These are phyloP conservation scores for Pseudobourletiella spinata DNA, from an alignment of 1,140 invertebrate genomes.

Conservation along the genomic window DNA sequence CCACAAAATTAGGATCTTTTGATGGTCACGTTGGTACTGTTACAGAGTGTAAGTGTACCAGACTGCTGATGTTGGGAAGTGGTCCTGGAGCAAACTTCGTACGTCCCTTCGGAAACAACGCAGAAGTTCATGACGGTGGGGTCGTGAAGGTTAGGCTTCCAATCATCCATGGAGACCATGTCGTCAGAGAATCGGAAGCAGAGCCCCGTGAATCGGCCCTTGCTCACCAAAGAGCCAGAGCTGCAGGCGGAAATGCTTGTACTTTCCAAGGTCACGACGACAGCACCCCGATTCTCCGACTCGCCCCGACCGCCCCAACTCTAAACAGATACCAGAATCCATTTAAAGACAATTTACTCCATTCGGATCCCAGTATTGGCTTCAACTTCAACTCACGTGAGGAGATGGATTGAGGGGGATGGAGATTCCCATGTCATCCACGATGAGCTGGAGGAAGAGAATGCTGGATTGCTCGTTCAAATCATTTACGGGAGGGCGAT, in stretches of 20 bases:
- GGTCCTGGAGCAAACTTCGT: slow-evolving; percentile 50
- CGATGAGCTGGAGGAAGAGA: slow-evolving; percentile 85
- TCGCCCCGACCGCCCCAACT: slow-evolving; percentile 44
- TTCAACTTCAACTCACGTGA: slow-evolving; percentile 42
- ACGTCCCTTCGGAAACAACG: slow-evolving; percentile 94
- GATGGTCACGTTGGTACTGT: too few species aligned
- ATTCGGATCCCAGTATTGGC: too few species aligned
- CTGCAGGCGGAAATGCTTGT: slow-evolving; percentile 86
- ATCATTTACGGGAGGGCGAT: slow-evolving; percentile 19
- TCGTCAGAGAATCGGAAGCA: slow-evolving; percentile 91
- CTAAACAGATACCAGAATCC: neutral
- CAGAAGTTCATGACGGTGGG: slow-evolving; percentile 85
- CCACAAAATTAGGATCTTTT: too few species aligned
- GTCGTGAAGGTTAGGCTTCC: slow-evolving; percentile 84
- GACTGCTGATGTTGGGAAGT: slow-evolving; percentile 30
- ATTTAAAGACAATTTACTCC: too few species aligned
- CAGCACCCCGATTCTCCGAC: slow-evolving; percentile 72
- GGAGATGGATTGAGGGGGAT: slow-evolving; percentile 77
- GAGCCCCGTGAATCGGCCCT: slow-evolving; percentile 66
- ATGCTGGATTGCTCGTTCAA: slow-evolving; percentile 59
- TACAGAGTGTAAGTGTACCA: too few species aligned
- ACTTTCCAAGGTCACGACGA: slow-evolving; percentile 87
- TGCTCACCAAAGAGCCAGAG: slow-evolving; percentile 68
- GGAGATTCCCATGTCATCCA: slow-evolving; percentile 95
- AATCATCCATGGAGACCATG: slow-evolving; percentile 95